Conservation (phyloP, 2,113 vertebrate species). For the Phrynosoma platyrhinos region DNA sequence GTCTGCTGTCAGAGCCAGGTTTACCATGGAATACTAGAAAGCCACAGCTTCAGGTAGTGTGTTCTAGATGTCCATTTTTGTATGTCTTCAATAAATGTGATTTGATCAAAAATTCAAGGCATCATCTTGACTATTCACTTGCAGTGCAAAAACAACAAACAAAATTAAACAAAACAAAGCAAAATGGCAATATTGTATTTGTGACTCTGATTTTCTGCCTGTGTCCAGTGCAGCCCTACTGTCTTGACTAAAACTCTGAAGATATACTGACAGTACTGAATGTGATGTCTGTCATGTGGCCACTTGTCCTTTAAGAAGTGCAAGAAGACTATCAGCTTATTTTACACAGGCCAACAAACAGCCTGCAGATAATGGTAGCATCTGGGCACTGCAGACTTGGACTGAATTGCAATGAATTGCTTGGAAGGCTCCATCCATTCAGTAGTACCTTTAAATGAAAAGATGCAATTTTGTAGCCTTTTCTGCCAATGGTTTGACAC, state of each 20-base stretch:
- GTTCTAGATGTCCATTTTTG: not conserved
- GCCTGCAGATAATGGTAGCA: not conserved
- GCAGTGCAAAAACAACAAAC: not conserved
- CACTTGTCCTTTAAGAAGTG: slow-evolving; percentile 27
- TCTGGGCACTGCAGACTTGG: slow-evolving; percentile 15
- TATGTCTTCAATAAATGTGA: not conserved
- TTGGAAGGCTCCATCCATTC: slow-evolving; percentile 2
- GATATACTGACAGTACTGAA: not conserved
- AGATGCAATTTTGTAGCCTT: not conserved
- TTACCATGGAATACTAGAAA: not conserved
- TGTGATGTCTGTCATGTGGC: not conserved
- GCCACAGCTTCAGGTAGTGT: not conserved
- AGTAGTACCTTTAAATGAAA: not conserved
- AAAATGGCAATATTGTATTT: not conserved
- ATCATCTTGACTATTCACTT: not conserved
- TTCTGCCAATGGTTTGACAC: slow-evolving; percentile 3
- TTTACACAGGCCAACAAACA: slow-evolving; percentile 20
- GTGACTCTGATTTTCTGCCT: not conserved
- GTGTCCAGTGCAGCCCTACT: slow-evolving; percentile 3
- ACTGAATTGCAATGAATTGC: slow-evolving; percentile 30
- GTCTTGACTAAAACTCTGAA: not conserved
- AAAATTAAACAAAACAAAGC: too few species aligned
- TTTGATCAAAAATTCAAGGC: not conserved
- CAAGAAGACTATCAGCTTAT: slow-evolving; percentile 8
- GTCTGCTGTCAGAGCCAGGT: not conserved